These are phyloP conservation scores for Botia almorhae DNA, from an alignment of 2,797 vertebrate species.

Conservation along the genomic window DNA sequence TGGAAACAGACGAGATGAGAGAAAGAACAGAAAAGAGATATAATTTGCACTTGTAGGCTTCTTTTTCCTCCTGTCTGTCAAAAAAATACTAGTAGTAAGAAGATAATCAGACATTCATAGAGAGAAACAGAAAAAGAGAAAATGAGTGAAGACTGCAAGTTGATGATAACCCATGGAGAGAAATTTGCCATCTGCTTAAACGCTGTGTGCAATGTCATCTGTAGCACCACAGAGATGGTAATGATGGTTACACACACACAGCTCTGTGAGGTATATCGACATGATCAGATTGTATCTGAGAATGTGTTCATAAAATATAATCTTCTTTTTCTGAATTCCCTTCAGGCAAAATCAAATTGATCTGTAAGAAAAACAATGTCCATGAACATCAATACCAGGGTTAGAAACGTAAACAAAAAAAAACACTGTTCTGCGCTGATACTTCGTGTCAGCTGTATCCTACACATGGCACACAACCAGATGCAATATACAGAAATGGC, in stretches of 20 bases:
- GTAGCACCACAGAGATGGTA: slow-evolving; percentile 40
- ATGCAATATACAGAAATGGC: background rate
- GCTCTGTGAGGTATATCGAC: slow-evolving; percentile 33
- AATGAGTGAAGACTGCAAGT: slow-evolving; percentile 53
- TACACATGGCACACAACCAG: background rate
- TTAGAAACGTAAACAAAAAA: slow-evolving; percentile 39
- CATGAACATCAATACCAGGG: slow-evolving; percentile 41
- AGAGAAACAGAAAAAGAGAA: slow-evolving; percentile 44
- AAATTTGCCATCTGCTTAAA: slow-evolving; percentile 80
- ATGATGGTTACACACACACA: slow-evolving; percentile 12
- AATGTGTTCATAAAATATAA: slow-evolving; percentile 51
- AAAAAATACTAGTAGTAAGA: slow-evolving; percentile 35
- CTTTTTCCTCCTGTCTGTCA: slow-evolving; percentile 52
- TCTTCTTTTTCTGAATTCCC: slow-evolving; percentile 51
- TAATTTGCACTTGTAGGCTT: slow-evolving; percentile 46
- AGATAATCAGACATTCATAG: slow-evolving; percentile 51
- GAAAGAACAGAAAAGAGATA: slow-evolving; percentile 33
- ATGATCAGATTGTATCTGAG: slow-evolving; percentile 48
- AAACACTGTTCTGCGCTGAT: background rate
- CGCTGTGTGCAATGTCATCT: slow-evolving; percentile 65
- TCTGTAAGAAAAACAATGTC: slow-evolving; percentile 45
- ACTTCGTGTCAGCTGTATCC: slow-evolving; percentile 6
- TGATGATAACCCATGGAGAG: slow-evolving; percentile 74
- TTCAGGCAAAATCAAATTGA: slow-evolving; percentile 42
- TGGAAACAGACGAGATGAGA: slow-evolving; percentile 50